These are phyloP conservation scores for Bedellia somnulentella DNA, from an alignment of 2,888 invertebrate genomes.

Conservation along the genomic window DNA sequence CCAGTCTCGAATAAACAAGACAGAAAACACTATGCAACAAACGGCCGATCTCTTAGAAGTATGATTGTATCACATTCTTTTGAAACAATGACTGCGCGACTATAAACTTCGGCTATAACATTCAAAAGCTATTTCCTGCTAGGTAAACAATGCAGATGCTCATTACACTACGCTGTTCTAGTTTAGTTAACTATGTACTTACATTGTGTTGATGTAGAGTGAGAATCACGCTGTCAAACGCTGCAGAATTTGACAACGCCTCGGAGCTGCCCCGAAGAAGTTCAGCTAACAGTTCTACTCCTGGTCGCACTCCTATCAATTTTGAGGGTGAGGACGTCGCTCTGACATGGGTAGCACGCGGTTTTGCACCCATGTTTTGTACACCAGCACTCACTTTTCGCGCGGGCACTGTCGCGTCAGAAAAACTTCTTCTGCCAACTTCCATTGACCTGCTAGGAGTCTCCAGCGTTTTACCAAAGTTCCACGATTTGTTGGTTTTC, in stretches of 20 bases:
- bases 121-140: no score
- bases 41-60: no score
- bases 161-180: no score
- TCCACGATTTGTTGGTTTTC: conserved; percentile 65
- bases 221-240: conserved; percentile 53
- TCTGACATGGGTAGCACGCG: conserved; percentile 67
- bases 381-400: conserved; percentile 65
- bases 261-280: conserved; percentile 80
- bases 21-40: no score
- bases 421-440: conserved; percentile 48
- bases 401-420: conserved; percentile 54
- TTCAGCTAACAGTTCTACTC: conserved; percentile 71
- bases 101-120: no score
- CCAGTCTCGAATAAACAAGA: no score
- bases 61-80: no score
- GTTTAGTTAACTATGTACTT: no score
- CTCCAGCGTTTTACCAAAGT: conserved; percentile 60
- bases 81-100: no score
- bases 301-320: conserved; percentile 63
- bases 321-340: conserved; percentile 81
- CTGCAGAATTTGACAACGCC: conserved; percentile 65
- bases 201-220: conserved; percentile 54
- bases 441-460: conserved; percentile 59
- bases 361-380: conserved; percentile 30
- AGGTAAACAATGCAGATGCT: no score